These are phyloP conservation scores for Takifugu bimaculatus DNA, from an alignment of 2,113 vertebrate genomes.

Conservation along the genomic window DNA sequence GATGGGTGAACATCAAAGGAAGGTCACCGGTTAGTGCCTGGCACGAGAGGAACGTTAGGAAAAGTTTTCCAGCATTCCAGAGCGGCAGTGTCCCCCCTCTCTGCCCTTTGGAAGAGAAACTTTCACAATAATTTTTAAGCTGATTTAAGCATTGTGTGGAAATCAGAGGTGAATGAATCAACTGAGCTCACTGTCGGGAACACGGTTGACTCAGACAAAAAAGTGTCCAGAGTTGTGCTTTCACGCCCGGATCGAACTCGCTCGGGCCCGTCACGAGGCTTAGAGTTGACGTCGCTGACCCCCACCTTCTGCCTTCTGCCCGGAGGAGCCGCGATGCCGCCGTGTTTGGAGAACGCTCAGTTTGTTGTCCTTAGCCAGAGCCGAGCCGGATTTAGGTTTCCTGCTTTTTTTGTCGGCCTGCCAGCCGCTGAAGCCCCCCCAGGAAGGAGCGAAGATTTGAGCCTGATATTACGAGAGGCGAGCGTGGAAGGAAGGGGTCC, in stretches of 20 bases:
- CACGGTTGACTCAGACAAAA: no score
- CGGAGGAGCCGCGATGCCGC: conserved; percentile 29
- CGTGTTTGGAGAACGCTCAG: conserved; percentile 57
- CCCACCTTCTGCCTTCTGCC: conserved; percentile 37
- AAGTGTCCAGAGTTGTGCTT: conserved; percentile 1
- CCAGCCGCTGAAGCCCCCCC: conserved; percentile 55
- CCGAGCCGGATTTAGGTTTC: conserved; percentile 63
- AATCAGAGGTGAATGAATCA: conserved; percentile 16
- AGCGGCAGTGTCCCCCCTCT: neutral
- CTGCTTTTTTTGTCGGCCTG: conserved; percentile 64
- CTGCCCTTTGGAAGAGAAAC: conserved; percentile 6
- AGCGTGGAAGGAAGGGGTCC: conserved; percentile 8
- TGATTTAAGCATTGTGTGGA: conserved; percentile 30
- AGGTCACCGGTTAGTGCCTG: neutral
- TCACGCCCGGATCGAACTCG: no score
- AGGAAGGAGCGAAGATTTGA: conserved; percentile 48
- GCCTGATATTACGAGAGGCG: conserved; percentile 38
- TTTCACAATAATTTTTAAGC: conserved; percentile 23
- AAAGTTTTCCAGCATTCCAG: neutral
- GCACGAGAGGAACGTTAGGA: no score
- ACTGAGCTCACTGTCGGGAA: conserved; percentile 24
- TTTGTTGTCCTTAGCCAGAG: conserved; percentile 62
- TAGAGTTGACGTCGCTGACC: conserved; percentile 38
- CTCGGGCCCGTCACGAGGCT: conserved; percentile 9
- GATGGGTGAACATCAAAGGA: conserved; percentile 5